Percentiles rank a stretch among this genome's conserved stretches.
phyloP scores from a whole-genome alignment of 2,797 vertebrate genomes.

The Brachymystax lenok region DNA sequence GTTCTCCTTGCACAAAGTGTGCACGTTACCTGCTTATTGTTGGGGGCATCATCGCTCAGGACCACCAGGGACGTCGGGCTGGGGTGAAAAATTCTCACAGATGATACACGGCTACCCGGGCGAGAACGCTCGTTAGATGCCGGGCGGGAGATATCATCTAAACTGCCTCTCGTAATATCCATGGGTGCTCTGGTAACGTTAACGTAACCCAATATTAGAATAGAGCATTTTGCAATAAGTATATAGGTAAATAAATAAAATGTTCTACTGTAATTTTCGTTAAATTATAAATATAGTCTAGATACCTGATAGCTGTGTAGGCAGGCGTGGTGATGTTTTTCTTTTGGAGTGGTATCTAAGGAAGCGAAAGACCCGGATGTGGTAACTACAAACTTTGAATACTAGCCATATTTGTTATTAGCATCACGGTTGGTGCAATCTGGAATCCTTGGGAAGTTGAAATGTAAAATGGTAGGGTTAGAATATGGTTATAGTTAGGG shows the following conservation, averaged over 20 bases:
- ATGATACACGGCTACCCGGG: conserved; percentile 67
- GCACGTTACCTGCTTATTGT: conserved; percentile 71
- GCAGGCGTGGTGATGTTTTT: neutral
- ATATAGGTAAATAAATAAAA: neutral
- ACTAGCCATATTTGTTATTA: no score
- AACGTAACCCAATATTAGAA: neutral
- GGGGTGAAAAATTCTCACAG: conserved; percentile 33
- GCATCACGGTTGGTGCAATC: no score
- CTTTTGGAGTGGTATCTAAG: neutral
- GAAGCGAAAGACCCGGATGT: no score
- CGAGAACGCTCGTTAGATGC: conserved; percentile 68
- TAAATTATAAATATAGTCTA: neutral
- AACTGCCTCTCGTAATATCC: conserved; percentile 79
- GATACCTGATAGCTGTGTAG: neutral
- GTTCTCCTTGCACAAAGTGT: neutral
- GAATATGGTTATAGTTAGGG: no score
- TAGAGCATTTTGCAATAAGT: neutral
- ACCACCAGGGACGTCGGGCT: conserved; percentile 68
- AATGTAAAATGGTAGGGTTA: no score
- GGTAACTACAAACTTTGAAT: no score
- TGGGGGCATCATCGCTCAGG: conserved; percentile 68
- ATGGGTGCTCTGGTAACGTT: conserved; percentile 50
- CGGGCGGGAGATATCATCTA: conserved; percentile 82
- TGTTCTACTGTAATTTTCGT: neutral
- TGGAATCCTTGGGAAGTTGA: no score